A percentile compares a stretch with the other conserved stretches of the same genome.
phyloP scores from a whole-genome alignment of 2,888 invertebrate genomes.

The Ormyrus nitidulus region DNA sequence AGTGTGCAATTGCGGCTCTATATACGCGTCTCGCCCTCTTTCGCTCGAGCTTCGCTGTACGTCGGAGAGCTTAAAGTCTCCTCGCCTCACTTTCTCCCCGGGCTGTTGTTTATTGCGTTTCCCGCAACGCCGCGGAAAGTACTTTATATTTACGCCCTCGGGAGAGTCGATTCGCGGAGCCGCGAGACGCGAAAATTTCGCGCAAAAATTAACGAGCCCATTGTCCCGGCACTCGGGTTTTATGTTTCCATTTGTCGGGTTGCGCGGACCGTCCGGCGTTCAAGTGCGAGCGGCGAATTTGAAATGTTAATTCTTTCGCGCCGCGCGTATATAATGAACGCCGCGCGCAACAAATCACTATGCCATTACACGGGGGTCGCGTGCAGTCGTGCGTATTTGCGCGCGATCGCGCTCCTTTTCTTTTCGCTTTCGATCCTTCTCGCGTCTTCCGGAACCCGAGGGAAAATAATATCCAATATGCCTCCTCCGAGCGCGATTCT shows the following conservation, averaged over 20 bases:
- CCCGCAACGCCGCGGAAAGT: constrained; percentile 30
- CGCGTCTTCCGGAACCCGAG: no score
- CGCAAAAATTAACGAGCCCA: constrained; percentile 39
- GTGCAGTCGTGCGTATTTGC: constrained; percentile 3
- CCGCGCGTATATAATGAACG: constrained; percentile 5
- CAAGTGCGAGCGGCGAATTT: constrained; percentile 13
- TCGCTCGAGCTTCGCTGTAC: background rate
- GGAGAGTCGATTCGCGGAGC: no score
- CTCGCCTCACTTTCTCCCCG: constrained; percentile 4
- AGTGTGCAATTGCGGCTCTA: constrained; percentile 19
- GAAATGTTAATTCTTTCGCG: constrained; percentile 38
- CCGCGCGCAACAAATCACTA: constrained; percentile 13
- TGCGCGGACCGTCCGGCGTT: background rate
- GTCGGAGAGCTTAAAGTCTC: background rate
- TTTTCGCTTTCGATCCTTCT: background rate
- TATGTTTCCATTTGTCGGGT: constrained; percentile 37
- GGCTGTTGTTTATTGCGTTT: constrained; percentile 34
- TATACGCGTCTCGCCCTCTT: background rate
- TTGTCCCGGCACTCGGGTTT: constrained; percentile 19
- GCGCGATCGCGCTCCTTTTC: background rate
- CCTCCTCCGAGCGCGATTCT: no score
- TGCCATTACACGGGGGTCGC: constrained; percentile 11
- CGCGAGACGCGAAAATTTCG: constrained; percentile 6
- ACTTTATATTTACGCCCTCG: background rate
- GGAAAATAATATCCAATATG: no score